phyloP scores from a whole-genome alignment of 2,888 invertebrate genomes.

The Achlya flavicornis region DNA sequence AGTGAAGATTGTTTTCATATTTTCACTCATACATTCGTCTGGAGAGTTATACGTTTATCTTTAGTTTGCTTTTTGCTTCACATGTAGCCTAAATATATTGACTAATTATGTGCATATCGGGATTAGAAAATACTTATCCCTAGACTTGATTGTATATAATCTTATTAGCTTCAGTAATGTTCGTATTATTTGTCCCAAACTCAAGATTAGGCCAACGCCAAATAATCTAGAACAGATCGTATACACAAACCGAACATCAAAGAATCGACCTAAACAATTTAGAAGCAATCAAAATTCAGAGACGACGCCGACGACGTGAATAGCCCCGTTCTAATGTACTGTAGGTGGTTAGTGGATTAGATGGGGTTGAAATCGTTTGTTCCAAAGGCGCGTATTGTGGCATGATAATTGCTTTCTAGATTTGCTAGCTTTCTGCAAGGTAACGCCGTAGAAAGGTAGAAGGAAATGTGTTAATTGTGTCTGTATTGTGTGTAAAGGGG shows the following conservation, averaged over 20 bases:
- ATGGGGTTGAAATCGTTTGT: neutral
- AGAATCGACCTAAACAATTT: slow-evolving; percentile 23
- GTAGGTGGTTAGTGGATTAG: neutral
- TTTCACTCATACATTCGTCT: too few relatives aligned
- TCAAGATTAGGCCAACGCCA: neutral
- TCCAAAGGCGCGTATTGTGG: neutral
- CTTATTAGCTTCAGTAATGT: neutral
- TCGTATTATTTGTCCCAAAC: too few relatives aligned
- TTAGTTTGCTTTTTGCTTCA: too few relatives aligned
- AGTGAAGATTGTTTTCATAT: too few relatives aligned
- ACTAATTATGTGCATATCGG: neutral
- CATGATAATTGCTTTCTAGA: slow-evolving; percentile 7
- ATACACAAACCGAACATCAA: slow-evolving; percentile 14
- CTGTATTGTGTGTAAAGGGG: too few relatives aligned
- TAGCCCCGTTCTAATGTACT: neutral
- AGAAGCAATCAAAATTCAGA: slow-evolving; percentile 25
- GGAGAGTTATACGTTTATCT: too few relatives aligned
- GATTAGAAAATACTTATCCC: too few relatives aligned
- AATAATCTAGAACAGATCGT: slow-evolving; percentile 18
- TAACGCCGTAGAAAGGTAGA: neutral
- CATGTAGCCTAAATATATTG: too few relatives aligned
- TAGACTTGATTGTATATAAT: too few relatives aligned
- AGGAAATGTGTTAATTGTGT: neutral
- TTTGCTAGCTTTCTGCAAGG: neutral
- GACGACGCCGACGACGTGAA: slow-evolving; percentile 1